Percentiles rank a stretch among this genome's conserved stretches.
phyloP scores from a whole-genome alignment of 2,888 invertebrate genomes.

The Zygogramma bicolorata region DNA sequence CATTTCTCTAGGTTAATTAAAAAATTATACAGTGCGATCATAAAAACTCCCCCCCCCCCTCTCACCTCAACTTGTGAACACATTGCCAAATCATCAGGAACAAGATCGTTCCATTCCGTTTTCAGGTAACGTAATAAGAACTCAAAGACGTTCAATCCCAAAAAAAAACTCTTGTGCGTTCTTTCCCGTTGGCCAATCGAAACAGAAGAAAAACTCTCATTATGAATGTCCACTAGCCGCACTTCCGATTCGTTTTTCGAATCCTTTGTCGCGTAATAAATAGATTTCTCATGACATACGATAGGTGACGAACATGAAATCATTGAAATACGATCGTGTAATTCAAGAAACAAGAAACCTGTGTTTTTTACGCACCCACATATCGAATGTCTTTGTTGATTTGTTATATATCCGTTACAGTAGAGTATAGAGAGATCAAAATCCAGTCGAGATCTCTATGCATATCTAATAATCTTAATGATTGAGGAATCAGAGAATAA shows the following conservation, averaged over 20 bases:
- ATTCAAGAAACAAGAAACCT: constrained; percentile 25
- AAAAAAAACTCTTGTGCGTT: neutral
- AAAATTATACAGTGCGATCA: too few species aligned
- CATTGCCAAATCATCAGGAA: too few species aligned
- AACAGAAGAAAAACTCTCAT: neutral
- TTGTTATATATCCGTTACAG: constrained; percentile 21
- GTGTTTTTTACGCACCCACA: constrained; percentile 23
- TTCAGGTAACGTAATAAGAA: too few species aligned
- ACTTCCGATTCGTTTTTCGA: constrained; percentile 12
- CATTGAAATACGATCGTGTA: constrained; percentile 38
- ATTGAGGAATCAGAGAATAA: too few species aligned
- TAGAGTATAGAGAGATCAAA: neutral
- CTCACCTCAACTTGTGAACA: too few species aligned
- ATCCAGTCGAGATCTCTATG: neutral
- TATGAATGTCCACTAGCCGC: neutral
- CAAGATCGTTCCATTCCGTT: too few species aligned
- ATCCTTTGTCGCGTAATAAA: constrained; percentile 5
- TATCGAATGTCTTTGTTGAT: constrained; percentile 35
- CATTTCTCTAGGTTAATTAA: too few species aligned
- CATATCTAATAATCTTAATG: neutral
- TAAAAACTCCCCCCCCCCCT: too few species aligned
- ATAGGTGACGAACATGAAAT: constrained; percentile 22
- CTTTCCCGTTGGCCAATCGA: neutral
- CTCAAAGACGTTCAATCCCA: too few species aligned
- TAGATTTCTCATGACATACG: constrained; percentile 13